phyloP scores from a whole-genome alignment of 2,797 vertebrate species.

The Limosa lapponica region DNA sequence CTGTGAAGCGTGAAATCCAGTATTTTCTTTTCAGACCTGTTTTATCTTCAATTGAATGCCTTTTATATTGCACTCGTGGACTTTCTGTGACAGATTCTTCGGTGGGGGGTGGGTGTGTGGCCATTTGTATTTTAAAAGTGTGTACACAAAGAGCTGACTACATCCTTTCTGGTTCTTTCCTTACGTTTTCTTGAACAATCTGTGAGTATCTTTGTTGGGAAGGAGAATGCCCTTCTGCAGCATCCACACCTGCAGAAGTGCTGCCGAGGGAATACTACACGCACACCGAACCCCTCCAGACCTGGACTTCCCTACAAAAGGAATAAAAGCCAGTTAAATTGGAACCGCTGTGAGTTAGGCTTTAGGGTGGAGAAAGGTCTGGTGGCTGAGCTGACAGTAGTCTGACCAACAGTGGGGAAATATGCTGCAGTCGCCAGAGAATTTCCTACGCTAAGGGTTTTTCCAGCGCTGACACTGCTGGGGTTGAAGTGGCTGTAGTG shows the following conservation, averaged over 20 bases:
- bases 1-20: not conserved
- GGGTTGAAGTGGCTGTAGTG: not conserved
- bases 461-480: not conserved
- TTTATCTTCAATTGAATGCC: not conserved
- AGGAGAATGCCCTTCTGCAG: not conserved
- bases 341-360: fast-evolving
- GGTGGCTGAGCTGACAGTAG: not conserved
- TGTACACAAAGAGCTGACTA: not conserved
- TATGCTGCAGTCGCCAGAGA: not conserved
- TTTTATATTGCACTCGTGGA: not conserved
- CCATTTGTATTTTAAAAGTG: not conserved
- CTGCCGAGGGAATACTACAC: fast-evolving
- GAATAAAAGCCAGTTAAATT: not conserved
- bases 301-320: not conserved
- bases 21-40: not conserved
- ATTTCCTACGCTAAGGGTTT: not conserved
- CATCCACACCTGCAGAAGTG: not conserved
- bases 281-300: not conserved
- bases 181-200: not conserved
- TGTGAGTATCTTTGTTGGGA: not conserved
- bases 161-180: not conserved
- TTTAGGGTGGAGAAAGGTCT: not conserved
- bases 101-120: no score
- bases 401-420: not conserved
- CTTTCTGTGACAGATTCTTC: not conserved